Evolutionary conservation across 2,888 invertebrate species (phyloP).

Genomic region (Lasioglossum marginatum): DNA sequence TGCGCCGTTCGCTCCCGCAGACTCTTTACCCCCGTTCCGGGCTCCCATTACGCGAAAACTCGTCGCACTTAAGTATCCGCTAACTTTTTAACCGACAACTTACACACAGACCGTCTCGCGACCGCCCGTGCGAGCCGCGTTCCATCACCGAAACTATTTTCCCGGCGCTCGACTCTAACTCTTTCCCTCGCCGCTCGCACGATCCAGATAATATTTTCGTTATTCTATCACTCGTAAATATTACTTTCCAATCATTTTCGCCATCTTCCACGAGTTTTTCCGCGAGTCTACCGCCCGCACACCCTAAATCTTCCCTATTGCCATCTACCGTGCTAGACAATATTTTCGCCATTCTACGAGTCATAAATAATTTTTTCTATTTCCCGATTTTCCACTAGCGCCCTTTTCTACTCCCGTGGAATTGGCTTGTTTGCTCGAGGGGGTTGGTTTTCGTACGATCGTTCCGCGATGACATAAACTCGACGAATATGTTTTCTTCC

Average conservation of each 20-base stretch:
- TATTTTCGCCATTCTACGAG: not conserved
- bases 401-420: not conserved
- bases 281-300: not conserved
- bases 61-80: slow-evolving; percentile 47
- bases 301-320: slow-evolving; percentile 8
- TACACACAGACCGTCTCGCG: slow-evolving; percentile 19
- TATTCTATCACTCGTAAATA: not conserved
- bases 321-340: not conserved
- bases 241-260: not conserved
- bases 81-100: slow-evolving; percentile 67
- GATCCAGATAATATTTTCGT: not conserved
- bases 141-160: slow-evolving; percentile 43
- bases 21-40: slow-evolving; percentile 22
- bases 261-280: not conserved
- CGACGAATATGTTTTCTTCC: slow-evolving; percentile 35
- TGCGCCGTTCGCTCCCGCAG: slow-evolving; percentile 2
- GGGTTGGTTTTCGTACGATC: not conserved
- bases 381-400: not conserved
- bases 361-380: not conserved
- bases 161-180: slow-evolving; percentile 26
- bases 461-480: slow-evolving; percentile 11
- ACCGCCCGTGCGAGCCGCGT: slow-evolving; percentile 12
- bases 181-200: not conserved
- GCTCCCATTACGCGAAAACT: slow-evolving; percentile 57
- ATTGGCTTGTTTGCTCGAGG: slow-evolving; percentile 26